Base-by-base conservation (phyloP, 2,113 vertebrate genomes). In the Taxidea taxus region DNA sequence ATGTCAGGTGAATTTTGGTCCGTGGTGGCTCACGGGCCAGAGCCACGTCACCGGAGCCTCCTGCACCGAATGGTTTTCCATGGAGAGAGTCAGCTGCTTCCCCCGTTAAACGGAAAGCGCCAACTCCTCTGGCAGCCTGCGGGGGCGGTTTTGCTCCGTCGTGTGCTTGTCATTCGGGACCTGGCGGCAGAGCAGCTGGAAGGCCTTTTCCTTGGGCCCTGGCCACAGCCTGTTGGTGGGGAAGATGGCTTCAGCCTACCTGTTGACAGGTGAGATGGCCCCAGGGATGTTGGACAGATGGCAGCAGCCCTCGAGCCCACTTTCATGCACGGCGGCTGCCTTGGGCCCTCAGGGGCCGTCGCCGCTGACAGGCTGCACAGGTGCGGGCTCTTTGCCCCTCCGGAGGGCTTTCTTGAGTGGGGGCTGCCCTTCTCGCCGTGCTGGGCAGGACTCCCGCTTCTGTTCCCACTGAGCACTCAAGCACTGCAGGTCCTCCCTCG, bases 31-130 rank as follows among this genome's bases (percentile, higher is more conserved):
- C 5, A 2, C 47, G 54, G 31, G 25, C 39, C 37, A 31, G 83
- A 31, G 49, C 49, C 51, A 7, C 7, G 14, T 20, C 9, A 0
- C 44, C 2, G 13, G 49, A 10, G 27, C 16, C 0, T 29, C 31
- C 2, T 15, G 15, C 3, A 2, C 34, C 23, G 16, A 16, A 21
- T n/a, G 18, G n/a, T 64, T 62, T 74, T 83, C 78, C 7, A 42
- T 0, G 3, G 12, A 60, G 42, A 8, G 10, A 13, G 44, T 49
- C n/a, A 6, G 3, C 12, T n/a, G 31, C 56, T 44, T 44, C 37
- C 11, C 34, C 42, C 16, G n/a, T 37, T 39, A 31, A 23, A 31
- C 13, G 7, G 34, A 51, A 44, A 62, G 42, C 12, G 7, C 29
- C 1, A 21, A 5, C 20, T 87, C 47, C 37, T 54, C 20, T 27